Evolutionary conservation across 2,113 vertebrate species (phyloP).

Genomic region (Pituophis catenifer): DNA sequence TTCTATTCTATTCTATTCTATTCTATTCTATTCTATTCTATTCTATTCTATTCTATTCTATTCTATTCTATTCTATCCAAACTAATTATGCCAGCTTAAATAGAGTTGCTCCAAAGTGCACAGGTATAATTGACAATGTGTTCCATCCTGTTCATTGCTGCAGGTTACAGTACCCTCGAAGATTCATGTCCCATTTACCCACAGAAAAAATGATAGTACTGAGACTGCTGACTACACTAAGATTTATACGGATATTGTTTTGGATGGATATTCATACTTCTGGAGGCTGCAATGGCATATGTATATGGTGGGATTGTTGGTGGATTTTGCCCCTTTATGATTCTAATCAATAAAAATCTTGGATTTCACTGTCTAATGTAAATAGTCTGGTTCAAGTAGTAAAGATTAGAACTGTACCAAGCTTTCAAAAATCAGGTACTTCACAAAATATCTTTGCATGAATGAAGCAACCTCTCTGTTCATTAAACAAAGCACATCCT

Average conservation of each 20-base stretch:
- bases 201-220: too few species aligned
- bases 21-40: too few species aligned
- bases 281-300: rapidly evolving
- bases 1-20: too few species aligned
- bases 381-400: not conserved
- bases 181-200: not conserved
- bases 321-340: not conserved
- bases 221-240: rapidly evolving
- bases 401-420: not conserved
- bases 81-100: not conserved
- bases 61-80: not conserved
- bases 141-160: rapidly evolving
- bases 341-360: not conserved
- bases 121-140: rapidly evolving
- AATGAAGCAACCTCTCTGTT: not conserved
- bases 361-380: not conserved
- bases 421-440: not conserved
- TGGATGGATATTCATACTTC: not conserved
- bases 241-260: not conserved
- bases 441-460: not conserved
- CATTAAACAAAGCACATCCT: not conserved
- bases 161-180: rapidly evolving
- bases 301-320: not conserved
- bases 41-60: too few species aligned
- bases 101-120: not conserved